Conservation (phyloP, 2,888 invertebrate species). For the Callyntrura guangdongensis region DNA sequence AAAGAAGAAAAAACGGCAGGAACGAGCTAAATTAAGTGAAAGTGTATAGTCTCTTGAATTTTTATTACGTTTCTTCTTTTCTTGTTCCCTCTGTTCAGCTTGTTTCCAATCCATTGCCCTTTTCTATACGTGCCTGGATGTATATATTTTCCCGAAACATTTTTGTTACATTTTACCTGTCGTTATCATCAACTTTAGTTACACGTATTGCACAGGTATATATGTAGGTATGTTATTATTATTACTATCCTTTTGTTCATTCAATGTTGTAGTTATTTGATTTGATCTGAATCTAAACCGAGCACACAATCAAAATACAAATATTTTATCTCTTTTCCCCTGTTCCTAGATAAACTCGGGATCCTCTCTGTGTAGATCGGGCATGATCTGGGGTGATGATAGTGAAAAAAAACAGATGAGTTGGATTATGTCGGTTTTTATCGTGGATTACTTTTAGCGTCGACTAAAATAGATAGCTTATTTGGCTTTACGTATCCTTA, state of each 20-base stretch:
- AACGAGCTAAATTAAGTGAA: slow-evolving; percentile 76
- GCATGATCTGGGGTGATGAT: slow-evolving; percentile 16
- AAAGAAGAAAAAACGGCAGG: slow-evolving; percentile 66
- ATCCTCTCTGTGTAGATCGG: background rate
- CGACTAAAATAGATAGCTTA: background rate
- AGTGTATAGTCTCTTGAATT: slow-evolving; percentile 78
- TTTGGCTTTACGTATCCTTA: background rate
- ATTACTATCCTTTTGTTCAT: slow-evolving; percentile 7
- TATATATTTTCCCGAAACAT: background rate
- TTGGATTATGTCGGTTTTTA: slow-evolving; percentile 59
- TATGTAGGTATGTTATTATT: slow-evolving; percentile 11
- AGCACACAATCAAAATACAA: slow-evolving; percentile 23
- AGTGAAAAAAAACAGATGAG: slow-evolving; percentile 61
- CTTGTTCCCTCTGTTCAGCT: slow-evolving; percentile 45
- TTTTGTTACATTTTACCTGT: background rate
- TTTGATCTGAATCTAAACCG: slow-evolving; percentile 28
- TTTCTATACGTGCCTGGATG: slow-evolving; percentile 5
- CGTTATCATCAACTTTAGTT: background rate
- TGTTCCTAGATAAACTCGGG: background rate
- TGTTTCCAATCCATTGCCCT: slow-evolving; percentile 76
- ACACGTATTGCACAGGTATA: background rate
- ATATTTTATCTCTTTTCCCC: background rate
- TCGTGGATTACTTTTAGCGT: background rate
- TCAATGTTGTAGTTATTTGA: slow-evolving; percentile 32
- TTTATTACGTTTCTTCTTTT: slow-evolving; percentile 68